Percentiles rank a stretch among this genome's conserved stretches.
phyloP scores from a whole-genome alignment of 2,113 vertebrate genomes.

The Thomomys bottae region DNA sequence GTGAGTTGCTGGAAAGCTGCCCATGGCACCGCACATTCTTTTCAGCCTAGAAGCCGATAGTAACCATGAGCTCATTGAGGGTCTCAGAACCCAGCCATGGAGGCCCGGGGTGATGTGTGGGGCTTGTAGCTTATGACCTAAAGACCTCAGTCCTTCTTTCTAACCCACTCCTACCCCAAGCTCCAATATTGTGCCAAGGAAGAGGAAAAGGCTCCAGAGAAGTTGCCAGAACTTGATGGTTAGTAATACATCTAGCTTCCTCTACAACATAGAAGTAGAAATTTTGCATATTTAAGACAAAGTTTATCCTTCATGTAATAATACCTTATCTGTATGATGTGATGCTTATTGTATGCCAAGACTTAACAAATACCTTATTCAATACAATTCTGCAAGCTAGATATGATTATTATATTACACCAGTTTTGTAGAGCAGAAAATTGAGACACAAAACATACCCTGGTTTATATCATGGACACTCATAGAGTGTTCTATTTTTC shows the following conservation, averaged over 20 bases:
- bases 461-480: too few relatives aligned
- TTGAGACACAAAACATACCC: not conserved
- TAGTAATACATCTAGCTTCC: not conserved
- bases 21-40: constrained; percentile 68
- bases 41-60: constrained; percentile 55
- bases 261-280: not conserved
- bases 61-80: constrained; percentile 55
- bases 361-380: not conserved
- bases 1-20: constrained; percentile 63
- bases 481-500: not conserved
- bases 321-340: not conserved
- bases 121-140: not conserved
- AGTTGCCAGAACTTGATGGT: not conserved
- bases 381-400: not conserved
- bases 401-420: not conserved
- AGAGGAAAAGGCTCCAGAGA: not conserved
- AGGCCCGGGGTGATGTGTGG: not conserved
- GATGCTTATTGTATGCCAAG: not conserved
- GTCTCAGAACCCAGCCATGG: not conserved
- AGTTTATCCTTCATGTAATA: not conserved
- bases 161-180: not conserved
- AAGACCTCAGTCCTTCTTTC: not conserved
- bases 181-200: not conserved
- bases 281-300: not conserved
- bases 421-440: constrained; percentile 5